Percentiles rank a stretch among this genome's conserved stretches.
phyloP scores from a whole-genome alignment of 2,113 vertebrate species.

The Suricata suricatta region DNA sequence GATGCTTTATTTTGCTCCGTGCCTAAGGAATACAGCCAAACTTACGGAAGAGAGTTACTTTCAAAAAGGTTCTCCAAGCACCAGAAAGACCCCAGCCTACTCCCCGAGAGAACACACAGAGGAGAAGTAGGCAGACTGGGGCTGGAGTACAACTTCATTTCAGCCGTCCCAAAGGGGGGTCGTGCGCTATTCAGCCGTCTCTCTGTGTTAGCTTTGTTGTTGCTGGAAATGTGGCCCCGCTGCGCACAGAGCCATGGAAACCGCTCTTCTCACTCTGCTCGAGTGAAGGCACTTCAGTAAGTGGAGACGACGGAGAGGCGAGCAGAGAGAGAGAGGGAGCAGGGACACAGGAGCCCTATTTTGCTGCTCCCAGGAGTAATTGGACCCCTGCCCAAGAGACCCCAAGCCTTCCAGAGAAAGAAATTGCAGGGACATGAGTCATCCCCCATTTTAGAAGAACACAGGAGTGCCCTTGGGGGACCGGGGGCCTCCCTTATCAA shows the following conservation, averaged over 20 bases:
- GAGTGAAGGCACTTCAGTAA: not conserved
- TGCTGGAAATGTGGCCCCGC: not conserved
- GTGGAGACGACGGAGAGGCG: not conserved
- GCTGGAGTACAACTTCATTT: not conserved
- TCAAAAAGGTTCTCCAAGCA: not conserved
- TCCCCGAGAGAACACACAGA: not conserved
- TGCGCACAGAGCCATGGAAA: not conserved
- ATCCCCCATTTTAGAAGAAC: not conserved
- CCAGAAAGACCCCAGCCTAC: not conserved
- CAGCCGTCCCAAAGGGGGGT: not conserved
- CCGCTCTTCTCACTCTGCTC: not conserved
- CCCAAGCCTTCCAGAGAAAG: conserved; percentile 18
- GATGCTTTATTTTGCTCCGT: not conserved
- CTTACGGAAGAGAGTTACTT: not conserved
- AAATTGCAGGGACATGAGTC: conserved; percentile 44
- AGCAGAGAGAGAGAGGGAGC: not conserved
- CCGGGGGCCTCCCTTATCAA: conserved; percentile 46
- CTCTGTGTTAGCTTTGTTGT: not conserved
- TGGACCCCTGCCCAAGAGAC: conserved; percentile 25
- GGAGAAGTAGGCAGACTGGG: not conserved
- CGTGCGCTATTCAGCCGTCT: not conserved
- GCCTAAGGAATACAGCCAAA: not conserved
- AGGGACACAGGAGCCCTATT: not conserved
- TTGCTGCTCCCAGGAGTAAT: conserved; percentile 34
- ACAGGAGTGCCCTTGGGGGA: not conserved